Percentiles rank a stretch among this genome's conserved stretches.
phyloP scores from a whole-genome alignment of 2,888 invertebrate genomes.

The Autographa pulchrina region DNA sequence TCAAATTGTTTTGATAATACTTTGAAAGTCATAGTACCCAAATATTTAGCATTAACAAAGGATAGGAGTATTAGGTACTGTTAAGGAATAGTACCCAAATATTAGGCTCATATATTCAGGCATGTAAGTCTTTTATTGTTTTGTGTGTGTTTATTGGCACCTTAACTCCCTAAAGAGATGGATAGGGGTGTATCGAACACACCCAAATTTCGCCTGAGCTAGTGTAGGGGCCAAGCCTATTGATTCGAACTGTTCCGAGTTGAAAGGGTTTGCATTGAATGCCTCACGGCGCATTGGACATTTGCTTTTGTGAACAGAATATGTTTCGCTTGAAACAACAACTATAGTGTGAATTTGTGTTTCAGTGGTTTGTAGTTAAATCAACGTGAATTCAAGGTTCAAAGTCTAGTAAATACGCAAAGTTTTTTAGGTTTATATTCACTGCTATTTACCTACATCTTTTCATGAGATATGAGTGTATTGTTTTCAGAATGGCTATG shows the following conservation, averaged over 20 bases:
- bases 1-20: background rate
- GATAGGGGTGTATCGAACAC: slow-evolving; percentile 1
- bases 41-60: background rate
- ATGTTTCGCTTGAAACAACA: slow-evolving; percentile 1
- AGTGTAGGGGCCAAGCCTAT: background rate
- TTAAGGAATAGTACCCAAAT: background rate
- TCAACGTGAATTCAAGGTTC: background rate
- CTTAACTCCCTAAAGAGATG: background rate
- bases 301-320: background rate
- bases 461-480: too few relatives aligned
- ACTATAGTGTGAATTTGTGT: background rate
- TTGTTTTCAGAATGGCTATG: too few relatives aligned
- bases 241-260: slow-evolving; percentile 1
- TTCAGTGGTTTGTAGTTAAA: slow-evolving; percentile 2
- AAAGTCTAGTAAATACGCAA: too few relatives aligned
- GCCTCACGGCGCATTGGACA: slow-evolving; percentile 2
- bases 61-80: background rate
- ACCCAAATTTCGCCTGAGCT: slow-evolving; percentile 4
- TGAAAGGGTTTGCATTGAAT: slow-evolving; percentile 4
- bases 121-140: background rate
- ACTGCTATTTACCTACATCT: too few relatives aligned
- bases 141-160: background rate
- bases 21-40: background rate
- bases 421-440: too few relatives aligned
- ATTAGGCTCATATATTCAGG: background rate